Percentiles rank a stretch among this genome's conserved stretches.
phyloP scores from a whole-genome alignment of 2,888 invertebrate species.

The Chydorus sphaericus region DNA sequence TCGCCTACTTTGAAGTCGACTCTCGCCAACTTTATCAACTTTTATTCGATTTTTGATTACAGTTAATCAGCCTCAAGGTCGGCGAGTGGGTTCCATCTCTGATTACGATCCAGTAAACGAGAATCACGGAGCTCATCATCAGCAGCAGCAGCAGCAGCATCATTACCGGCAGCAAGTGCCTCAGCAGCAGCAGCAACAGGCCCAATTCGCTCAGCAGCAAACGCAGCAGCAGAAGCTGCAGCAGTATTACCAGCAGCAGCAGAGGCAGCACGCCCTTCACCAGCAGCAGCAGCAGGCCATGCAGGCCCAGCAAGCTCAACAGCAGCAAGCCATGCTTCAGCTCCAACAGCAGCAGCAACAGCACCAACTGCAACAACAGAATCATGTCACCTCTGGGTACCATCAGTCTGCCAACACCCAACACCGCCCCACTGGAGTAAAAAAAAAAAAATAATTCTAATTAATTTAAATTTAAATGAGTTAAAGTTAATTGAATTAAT shows the following conservation, averaged over 20 bases:
- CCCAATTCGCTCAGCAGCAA: slow-evolving; percentile 2
- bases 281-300: slow-evolving; percentile 18
- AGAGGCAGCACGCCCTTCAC: slow-evolving; percentile 18
- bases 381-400: slow-evolving; percentile 13
- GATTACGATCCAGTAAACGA: slow-evolving; percentile 91
- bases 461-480: no score
- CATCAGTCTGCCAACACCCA: slow-evolving; percentile 1
- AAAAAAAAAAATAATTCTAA: neutral
- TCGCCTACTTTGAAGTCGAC: neutral
- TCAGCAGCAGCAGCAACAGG: slow-evolving; percentile 20
- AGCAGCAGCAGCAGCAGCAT: slow-evolving; percentile 32
- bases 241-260: slow-evolving; percentile 20
- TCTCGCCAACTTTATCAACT: neutral
- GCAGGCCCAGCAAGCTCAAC: slow-evolving; percentile 19
- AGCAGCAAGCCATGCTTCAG: slow-evolving; percentile 16
- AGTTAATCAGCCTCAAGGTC: slow-evolving; percentile 39
- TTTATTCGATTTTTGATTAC: slow-evolving; percentile 17
- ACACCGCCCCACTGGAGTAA: neutral
- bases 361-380: slow-evolving; percentile 24
- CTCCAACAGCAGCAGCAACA: slow-evolving; percentile 25
- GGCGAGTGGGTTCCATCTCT: slow-evolving; percentile 75
- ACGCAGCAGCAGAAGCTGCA: slow-evolving; percentile 8
- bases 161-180: slow-evolving; percentile 15
- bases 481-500: no score
- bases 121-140: slow-evolving; percentile 53